Evolutionary conservation across 1,140 invertebrate species (phyloP).

Genomic region (Danaus plexippus): DNA sequence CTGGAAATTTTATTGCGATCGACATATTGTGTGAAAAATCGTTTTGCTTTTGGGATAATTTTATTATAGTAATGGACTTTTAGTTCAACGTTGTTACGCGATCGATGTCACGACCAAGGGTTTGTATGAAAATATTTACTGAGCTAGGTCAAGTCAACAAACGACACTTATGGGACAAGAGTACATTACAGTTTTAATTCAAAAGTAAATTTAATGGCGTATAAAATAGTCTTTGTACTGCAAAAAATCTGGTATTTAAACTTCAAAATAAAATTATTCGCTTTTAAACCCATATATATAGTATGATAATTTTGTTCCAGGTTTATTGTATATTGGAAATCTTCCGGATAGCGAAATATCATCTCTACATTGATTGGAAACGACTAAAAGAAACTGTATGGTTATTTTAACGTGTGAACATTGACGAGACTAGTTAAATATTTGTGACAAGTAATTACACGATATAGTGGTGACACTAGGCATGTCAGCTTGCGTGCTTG

Average conservation of each 20-base stretch:
- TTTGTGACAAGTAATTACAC: no score
- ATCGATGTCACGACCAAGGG: slow-evolving; percentile 28
- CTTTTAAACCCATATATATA: no score
- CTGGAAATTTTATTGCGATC: slow-evolving; percentile 6
- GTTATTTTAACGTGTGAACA: no score
- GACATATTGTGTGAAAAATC: slow-evolving; percentile 14
- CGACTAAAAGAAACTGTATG: no score
- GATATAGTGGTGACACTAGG: slow-evolving; percentile 15
- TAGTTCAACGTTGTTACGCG: slow-evolving; percentile 23
- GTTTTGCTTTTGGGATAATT: slow-evolving; percentile 24
- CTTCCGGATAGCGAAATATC: no score
- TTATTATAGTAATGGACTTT: slow-evolving; percentile 43
- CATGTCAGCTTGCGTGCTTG: slow-evolving; percentile 60
- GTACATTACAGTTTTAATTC: slow-evolving; percentile 7
- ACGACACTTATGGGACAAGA: background rate
- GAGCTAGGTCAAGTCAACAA: slow-evolving; percentile 20
- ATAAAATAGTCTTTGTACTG: no score
- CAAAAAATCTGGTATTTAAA: no score
- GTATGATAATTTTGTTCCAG: no score
- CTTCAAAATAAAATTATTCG: no score
- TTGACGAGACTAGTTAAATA: no score
- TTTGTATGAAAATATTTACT: slow-evolving; percentile 34
- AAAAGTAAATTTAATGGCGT: background rate
- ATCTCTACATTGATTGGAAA: no score
- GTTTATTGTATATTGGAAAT: no score